Evolutionary conservation across 2,113 vertebrate species (phyloP).

Genomic region (Sander lucioperca): DNA sequence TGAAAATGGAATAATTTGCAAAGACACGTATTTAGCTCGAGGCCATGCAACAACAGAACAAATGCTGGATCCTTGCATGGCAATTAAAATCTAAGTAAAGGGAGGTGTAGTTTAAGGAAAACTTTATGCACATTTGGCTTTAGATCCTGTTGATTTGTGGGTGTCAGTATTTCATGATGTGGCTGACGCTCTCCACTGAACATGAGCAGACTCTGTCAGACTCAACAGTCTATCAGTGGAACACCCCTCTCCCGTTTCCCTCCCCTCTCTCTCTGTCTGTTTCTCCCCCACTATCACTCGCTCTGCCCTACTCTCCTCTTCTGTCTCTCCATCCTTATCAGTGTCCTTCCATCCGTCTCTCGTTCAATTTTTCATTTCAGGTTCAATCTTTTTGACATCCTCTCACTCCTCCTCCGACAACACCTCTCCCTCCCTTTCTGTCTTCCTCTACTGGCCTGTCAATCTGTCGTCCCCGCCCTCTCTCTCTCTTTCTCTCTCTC

Average conservation of each 20-base stretch:
- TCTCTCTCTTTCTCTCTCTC: conserved; percentile 7
- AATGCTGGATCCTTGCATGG: not conserved
- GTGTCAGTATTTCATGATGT: conserved; percentile 64
- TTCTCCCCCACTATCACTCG: conserved; percentile 44
- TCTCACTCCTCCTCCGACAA: conserved; percentile 54
- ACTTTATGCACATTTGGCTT: conserved; percentile 7
- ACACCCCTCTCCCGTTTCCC: conserved; percentile 66
- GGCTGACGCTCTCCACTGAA: conserved; percentile 73
- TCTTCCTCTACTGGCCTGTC: conserved; percentile 64
- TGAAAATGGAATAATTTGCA: not conserved
- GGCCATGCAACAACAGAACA: not conserved
- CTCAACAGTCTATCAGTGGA: conserved; percentile 77
- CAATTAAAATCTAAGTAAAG: conserved; percentile 12
- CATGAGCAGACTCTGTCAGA: conserved; percentile 78
- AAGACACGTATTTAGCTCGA: not conserved
- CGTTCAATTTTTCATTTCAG: conserved; percentile 82
- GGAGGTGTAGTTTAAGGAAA: conserved; percentile 13
- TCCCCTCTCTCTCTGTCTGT: conserved; percentile 3
- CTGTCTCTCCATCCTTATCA: conserved; percentile 76
- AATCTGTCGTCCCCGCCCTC: conserved; percentile 42
- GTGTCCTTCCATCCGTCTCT: conserved; percentile 75
- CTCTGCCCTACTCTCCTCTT: conserved; percentile 50
- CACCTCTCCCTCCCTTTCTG: conserved; percentile 62
- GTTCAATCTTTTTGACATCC: conserved; percentile 75
- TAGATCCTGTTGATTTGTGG: conserved; percentile 15